Evolutionary conservation across 1,140 invertebrate species (phyloP).

Genomic region (Holotrichia oblita): DNA sequence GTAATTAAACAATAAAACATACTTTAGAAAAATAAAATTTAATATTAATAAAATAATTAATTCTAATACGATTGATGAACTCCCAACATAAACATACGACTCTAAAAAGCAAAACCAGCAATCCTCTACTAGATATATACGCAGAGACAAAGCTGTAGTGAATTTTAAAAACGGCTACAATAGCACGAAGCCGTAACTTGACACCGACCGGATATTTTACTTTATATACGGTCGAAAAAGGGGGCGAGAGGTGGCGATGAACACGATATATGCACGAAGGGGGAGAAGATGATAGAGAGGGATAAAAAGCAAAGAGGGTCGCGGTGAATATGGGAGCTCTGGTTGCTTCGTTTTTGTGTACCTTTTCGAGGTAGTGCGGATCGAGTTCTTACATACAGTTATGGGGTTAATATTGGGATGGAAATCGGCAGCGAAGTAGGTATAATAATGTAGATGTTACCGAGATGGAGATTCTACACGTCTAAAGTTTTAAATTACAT

Average conservation of each 20-base stretch:
- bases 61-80: too few species aligned
- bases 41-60: too few species aligned
- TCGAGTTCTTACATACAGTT: background rate
- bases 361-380: background rate
- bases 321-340: background rate
- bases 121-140: background rate
- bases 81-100: background rate
- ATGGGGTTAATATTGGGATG: background rate
- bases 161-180: slow-evolving; percentile 36
- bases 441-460: slow-evolving; percentile 1
- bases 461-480: background rate
- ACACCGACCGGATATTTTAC: slow-evolving; percentile 47
- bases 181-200: slow-evolving; percentile 37
- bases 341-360: slow-evolving; percentile 5
- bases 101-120: too few species aligned
- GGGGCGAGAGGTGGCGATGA: background rate
- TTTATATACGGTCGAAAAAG: slow-evolving; percentile 31
- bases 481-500: background rate
- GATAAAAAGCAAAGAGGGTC: slow-evolving; percentile 12
- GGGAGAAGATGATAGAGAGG: background rate
- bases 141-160: background rate
- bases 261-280: slow-evolving; percentile 12
- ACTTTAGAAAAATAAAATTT: too few species aligned
- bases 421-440: background rate
- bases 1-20: too few species aligned